phyloP scores from a whole-genome alignment of 2,888 invertebrate genomes.

The Idaea biselata region DNA sequence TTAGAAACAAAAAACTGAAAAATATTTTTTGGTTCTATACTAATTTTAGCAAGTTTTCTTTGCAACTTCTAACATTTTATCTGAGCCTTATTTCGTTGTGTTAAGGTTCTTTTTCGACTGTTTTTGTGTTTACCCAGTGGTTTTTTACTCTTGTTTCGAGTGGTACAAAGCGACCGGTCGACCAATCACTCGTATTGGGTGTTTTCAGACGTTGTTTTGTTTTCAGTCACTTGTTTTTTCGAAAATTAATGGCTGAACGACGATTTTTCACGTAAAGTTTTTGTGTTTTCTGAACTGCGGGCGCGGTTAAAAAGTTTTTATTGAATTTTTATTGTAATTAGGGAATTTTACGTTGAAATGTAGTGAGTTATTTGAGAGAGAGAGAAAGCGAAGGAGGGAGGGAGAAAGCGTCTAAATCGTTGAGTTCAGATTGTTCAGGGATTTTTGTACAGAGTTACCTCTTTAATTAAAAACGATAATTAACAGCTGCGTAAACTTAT shows the following conservation, averaged over 20 bases:
- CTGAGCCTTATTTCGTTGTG: not conserved
- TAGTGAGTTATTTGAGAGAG: not conserved
- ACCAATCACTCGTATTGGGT: not conserved
- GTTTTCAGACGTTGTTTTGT: slow-evolving; percentile 12
- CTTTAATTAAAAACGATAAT: too few species aligned
- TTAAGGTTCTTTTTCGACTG: not conserved
- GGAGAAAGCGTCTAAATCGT: too few species aligned
- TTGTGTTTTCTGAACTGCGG: not conserved
- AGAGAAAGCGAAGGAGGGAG: too few species aligned
- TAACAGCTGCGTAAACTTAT: too few species aligned
- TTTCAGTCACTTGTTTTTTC: slow-evolving; percentile 27
- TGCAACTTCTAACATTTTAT: not conserved
- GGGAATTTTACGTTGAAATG: not conserved
- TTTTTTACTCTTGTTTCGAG: not conserved
- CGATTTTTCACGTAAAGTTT: slow-evolving; percentile 17
- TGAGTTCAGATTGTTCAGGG: too few species aligned
- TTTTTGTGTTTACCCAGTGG: not conserved
- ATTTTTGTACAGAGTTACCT: too few species aligned
- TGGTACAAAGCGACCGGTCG: not conserved
- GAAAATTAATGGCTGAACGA: slow-evolving; percentile 24
- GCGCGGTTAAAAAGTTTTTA: accelerated
- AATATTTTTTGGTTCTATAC: not conserved
- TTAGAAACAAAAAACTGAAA: not conserved
- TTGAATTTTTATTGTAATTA: not conserved
- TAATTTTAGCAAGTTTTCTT: not conserved